Conservation (phyloP, 2,113 vertebrate species). For the Hassar affinis region DNA sequence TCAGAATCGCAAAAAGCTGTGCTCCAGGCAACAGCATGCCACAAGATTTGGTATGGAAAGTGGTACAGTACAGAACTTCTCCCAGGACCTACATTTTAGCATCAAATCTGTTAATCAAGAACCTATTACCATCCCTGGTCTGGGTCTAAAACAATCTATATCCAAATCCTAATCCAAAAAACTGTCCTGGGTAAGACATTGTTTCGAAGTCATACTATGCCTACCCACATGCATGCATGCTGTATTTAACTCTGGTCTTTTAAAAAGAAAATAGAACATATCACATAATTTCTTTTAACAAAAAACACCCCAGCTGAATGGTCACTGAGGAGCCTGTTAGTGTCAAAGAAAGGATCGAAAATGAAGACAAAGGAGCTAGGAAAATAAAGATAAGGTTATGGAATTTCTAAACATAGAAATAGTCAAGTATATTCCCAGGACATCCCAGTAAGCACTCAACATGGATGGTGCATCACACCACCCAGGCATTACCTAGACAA, state of each 20-base stretch:
- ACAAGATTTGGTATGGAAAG: too few species aligned
- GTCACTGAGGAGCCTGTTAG: neutral
- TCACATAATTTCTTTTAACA: neutral
- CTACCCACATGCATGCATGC: neutral
- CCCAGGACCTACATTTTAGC: neutral
- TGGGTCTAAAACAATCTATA: neutral
- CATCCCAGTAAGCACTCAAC: neutral
- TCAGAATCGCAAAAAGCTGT: too few species aligned
- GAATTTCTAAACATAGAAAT: neutral
- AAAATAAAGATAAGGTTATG: neutral
- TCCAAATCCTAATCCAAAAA: neutral
- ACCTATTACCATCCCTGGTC: neutral
- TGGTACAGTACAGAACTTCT: neutral
- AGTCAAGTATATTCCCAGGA: neutral
- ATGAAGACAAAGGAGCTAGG: too few species aligned
- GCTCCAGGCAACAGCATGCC: too few species aligned
- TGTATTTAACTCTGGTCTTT: neutral
- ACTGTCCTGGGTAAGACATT: neutral
- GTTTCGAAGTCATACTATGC: neutral
- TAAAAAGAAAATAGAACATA: neutral
- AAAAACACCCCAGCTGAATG: neutral
- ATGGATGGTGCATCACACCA: neutral
- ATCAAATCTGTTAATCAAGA: neutral
- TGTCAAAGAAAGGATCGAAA: too few species aligned
- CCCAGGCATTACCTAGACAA: neutral